Percentiles rank a stretch among this genome's conserved stretches.
phyloP scores from a whole-genome alignment of 2,888 invertebrate genomes.

The Phoenoteleia sp. region DNA sequence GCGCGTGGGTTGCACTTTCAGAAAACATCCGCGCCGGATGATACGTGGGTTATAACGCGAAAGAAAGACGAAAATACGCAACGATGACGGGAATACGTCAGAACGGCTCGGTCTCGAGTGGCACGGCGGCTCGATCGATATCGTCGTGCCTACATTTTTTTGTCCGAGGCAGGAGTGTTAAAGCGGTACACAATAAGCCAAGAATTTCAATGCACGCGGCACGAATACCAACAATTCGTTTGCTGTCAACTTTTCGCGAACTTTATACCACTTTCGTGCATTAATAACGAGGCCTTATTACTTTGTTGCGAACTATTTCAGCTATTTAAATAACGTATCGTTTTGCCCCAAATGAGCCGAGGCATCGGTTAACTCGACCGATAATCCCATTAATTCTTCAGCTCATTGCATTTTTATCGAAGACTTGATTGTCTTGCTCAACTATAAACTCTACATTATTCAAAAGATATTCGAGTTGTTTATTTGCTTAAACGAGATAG shows the following conservation, averaged over 20 bases:
- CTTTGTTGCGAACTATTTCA: slow-evolving; percentile 23
- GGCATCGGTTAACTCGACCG: background rate
- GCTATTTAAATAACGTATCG: slow-evolving; percentile 4
- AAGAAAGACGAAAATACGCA: slow-evolving; percentile 71
- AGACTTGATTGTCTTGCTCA: too few relatives aligned
- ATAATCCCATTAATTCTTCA: too few relatives aligned
- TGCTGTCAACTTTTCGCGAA: slow-evolving; percentile 21
- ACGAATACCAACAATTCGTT: slow-evolving; percentile 29
- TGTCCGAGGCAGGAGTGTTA: slow-evolving; percentile 44
- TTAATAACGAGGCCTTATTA: slow-evolving; percentile 31
- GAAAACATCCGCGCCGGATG: slow-evolving; percentile 73
- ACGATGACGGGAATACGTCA: slow-evolving; percentile 70
- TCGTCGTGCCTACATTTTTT: slow-evolving; percentile 71
- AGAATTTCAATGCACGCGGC: slow-evolving; percentile 46
- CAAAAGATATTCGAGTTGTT: too few relatives aligned
- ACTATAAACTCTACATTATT: too few relatives aligned
- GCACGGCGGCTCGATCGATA: slow-evolving; percentile 74
- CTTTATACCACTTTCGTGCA: slow-evolving; percentile 12
- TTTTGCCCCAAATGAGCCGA: background rate
- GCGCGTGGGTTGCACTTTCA: slow-evolving; percentile 66
- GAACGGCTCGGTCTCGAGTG: slow-evolving; percentile 68
- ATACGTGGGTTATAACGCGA: slow-evolving; percentile 71
- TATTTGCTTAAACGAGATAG: too few relatives aligned
- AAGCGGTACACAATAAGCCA: slow-evolving; percentile 59
- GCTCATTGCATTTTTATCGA: too few relatives aligned